Evolutionary conservation across 2,888 invertebrate genomes (phyloP).

Genomic region (Orthosia incerta): DNA sequence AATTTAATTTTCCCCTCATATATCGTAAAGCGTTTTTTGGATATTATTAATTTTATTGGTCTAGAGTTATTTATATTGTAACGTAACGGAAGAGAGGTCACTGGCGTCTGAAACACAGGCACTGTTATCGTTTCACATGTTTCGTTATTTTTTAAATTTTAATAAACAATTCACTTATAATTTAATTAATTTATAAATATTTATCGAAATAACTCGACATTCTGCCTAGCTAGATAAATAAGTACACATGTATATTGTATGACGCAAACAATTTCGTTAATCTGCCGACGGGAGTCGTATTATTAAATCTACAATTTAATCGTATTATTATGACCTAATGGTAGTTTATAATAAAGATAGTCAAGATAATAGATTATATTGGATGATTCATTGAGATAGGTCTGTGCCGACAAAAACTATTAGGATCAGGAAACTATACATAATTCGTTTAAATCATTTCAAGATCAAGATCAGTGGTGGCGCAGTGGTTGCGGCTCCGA

Average conservation of each 20-base stretch:
- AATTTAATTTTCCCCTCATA: neutral
- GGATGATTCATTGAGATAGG: neutral
- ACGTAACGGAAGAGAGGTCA: too few species aligned
- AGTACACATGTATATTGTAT: neutral
- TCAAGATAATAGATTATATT: neutral
- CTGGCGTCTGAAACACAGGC: too few species aligned
- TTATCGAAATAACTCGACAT: neutral
- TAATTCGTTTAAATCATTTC: neutral
- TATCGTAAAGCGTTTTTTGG: neutral
- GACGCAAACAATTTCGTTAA: neutral
- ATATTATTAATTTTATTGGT: too few species aligned
- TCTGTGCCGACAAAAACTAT: neutral
- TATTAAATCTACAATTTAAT: slow-evolving; percentile 1
- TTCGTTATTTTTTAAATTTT: too few species aligned
- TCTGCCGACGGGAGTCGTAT: neutral
- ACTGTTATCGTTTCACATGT: too few species aligned
- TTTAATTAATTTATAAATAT: too few species aligned
- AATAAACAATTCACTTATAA: too few species aligned
- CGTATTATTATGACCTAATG: neutral
- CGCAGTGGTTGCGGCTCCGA: too few species aligned
- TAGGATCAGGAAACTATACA: neutral
- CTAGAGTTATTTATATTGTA: too few species aligned
- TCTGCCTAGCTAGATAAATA: neutral
- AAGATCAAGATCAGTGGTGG: too few species aligned
- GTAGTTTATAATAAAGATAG: neutral